These are phyloP conservation scores for Gerris buenoi DNA, from an alignment of 1,140 invertebrate species.

Conservation along the genomic window DNA sequence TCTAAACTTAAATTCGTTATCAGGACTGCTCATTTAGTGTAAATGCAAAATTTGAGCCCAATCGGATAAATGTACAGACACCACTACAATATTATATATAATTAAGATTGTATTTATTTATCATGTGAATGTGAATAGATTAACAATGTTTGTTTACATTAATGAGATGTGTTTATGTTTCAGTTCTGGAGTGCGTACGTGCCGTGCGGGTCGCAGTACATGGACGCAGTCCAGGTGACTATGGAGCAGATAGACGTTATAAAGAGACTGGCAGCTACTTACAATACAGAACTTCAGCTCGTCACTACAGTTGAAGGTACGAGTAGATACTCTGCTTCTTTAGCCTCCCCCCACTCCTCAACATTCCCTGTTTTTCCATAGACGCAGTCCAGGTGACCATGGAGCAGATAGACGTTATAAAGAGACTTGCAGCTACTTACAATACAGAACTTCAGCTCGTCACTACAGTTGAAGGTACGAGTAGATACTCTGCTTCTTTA, in stretches of 20 bases:
- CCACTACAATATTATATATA: no score
- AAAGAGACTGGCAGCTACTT: slow-evolving; percentile 60
- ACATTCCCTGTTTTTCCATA: no score
- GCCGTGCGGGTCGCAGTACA: slow-evolving; percentile 42
- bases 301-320: slow-evolving; percentile 49
- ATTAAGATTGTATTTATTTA: not conserved
- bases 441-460: slow-evolving; percentile 51
- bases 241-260: slow-evolving; percentile 71
- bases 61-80: no score
- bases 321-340: not conserved
- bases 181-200: slow-evolving; percentile 54
- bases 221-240: slow-evolving; percentile 55
- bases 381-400: slow-evolving; percentile 57
- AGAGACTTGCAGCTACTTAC: slow-evolving; percentile 62
- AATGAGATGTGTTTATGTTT: slow-evolving; percentile 11
- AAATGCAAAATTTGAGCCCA: no score
- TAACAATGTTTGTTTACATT: not conserved
- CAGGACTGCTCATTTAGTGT: no score
- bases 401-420: slow-evolving; percentile 69
- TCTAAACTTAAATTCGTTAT: no score
- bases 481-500: not conserved
- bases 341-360: no score
- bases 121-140: not conserved
- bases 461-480: slow-evolving; percentile 43
- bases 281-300: slow-evolving; percentile 49